Conservation (phyloP, 1,140 invertebrate species). For the Micrasema longulum region DNA sequence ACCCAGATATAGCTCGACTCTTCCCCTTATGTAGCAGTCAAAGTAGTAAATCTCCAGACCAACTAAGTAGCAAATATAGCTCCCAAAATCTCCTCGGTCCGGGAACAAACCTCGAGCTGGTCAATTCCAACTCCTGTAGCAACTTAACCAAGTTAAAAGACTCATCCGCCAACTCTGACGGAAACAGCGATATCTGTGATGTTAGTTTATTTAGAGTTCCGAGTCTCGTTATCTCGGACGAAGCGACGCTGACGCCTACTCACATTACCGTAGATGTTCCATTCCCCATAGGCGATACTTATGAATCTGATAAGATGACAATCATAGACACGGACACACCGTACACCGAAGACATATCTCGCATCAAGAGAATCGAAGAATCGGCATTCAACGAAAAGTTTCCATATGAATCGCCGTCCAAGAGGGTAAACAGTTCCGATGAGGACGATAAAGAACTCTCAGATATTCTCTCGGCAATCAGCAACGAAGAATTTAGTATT, state of each 20-base stretch:
- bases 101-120: conserved; percentile 63
- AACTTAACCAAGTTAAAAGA: conserved; percentile 61
- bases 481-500: conserved; percentile 76
- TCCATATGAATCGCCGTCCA: conserved; percentile 43
- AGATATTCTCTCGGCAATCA: conserved; percentile 74
- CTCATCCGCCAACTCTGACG: conserved; percentile 19
- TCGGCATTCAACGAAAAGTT: conserved; percentile 28
- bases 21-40: conserved; percentile 51
- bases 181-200: conserved; percentile 58
- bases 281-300: conserved; percentile 61
- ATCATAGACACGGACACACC: conserved; percentile 72
- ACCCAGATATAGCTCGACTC: conserved; percentile 65
- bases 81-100: conserved; percentile 55
- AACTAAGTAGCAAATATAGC: conserved; percentile 29
- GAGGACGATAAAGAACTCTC: conserved; percentile 61
- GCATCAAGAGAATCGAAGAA: conserved; percentile 7
- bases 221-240: conserved; percentile 65
- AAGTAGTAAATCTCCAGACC: conserved; percentile 46
- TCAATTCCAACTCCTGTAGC: conserved; percentile 64
- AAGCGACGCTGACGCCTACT: conserved; percentile 59
- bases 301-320: conserved; percentile 71
- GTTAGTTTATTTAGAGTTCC: conserved; percentile 66
- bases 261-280: conserved; percentile 50
- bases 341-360: conserved; percentile 62
- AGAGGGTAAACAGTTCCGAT: conserved; percentile 44